These are phyloP conservation scores for Leptothorax acervorum DNA, from an alignment of 2,888 invertebrate genomes.

Conservation along the genomic window DNA sequence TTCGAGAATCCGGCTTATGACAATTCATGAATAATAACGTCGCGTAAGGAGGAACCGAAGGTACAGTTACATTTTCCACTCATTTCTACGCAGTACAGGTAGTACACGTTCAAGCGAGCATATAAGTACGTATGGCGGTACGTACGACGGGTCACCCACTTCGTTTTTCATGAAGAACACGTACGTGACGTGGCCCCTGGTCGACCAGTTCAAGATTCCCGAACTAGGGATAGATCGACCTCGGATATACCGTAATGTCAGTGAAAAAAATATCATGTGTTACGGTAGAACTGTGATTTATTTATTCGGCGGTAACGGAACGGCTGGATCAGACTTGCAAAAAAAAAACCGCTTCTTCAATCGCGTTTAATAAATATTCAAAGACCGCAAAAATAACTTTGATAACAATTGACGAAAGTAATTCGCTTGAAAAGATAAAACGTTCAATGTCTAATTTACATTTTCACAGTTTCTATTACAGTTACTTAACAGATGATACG, in stretches of 20 bases:
- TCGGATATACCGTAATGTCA: slow-evolving; percentile 56
- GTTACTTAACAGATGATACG: slow-evolving; percentile 15
- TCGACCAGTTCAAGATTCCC: slow-evolving; percentile 58
- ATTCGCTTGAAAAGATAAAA: background rate
- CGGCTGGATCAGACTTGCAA: background rate
- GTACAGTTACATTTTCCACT: slow-evolving; percentile 79
- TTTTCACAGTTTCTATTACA: slow-evolving; percentile 11
- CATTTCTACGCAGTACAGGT: slow-evolving; percentile 75
- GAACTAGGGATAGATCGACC: slow-evolving; percentile 57
- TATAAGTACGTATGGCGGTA: slow-evolving; percentile 49
- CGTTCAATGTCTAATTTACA: background rate
- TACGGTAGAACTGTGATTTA: slow-evolving; percentile 18
- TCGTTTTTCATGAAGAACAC: slow-evolving; percentile 81
- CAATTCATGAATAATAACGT: slow-evolving; percentile 61
- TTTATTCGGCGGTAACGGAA: slow-evolving; percentile 7
- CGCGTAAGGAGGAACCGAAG: slow-evolving; percentile 61
- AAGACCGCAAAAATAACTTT: background rate
- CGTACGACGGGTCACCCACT: slow-evolving; percentile 74
- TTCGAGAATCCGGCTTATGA: slow-evolving; percentile 58
- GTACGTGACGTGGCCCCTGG: slow-evolving; percentile 75
- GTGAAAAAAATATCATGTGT: background rate
- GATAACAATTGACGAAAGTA: background rate
- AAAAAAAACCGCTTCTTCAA: background rate
- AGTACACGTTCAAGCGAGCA: slow-evolving; percentile 47
- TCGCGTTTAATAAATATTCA: slow-evolving; percentile 10